These are phyloP conservation scores for Formica selysi DNA, from an alignment of 1,140 invertebrate species.

Conservation along the genomic window DNA sequence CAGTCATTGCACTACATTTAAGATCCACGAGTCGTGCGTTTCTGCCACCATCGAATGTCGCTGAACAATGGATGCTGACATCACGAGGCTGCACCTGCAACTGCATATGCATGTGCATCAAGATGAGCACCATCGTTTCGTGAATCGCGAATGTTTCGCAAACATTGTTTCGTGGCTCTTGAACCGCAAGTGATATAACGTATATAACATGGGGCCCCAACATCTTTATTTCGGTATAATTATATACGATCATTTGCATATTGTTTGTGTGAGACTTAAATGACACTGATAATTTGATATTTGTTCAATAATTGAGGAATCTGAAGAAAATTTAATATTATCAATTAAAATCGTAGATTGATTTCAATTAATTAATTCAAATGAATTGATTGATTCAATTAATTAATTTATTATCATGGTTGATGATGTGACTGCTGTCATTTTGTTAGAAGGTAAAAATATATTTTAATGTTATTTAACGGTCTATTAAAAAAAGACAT, in stretches of 20 bases:
- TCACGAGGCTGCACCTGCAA: conserved; percentile 71
- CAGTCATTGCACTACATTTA: conserved; percentile 53
- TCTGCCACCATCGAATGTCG: conserved; percentile 23
- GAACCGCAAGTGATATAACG: conserved; percentile 31
- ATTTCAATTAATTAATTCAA: not conserved
- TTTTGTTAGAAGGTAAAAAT: not conserved
- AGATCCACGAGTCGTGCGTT: conserved; percentile 32
- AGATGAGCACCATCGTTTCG: not conserved
- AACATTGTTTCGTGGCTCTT: conserved; percentile 15
- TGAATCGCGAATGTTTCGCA: conserved; percentile 19
- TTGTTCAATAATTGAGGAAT: not conserved
- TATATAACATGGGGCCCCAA: not conserved
- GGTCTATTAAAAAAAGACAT: not conserved
- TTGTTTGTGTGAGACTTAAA: not conserved
- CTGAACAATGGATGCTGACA: conserved; percentile 69
- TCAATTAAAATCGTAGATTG: too few species aligned
- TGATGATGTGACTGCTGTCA: not conserved
- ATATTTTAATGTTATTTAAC: not conserved
- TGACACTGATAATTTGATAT: too few species aligned
- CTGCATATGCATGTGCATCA: conserved; percentile 56
- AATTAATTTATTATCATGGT: not conserved
- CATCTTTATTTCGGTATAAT: conserved; percentile 14
- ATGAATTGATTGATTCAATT: too few species aligned
- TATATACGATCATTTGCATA: conserved; percentile 36
- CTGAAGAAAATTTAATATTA: not conserved